These are phyloP conservation scores for Monoplex corrugatus DNA, from an alignment of 2,888 invertebrate genomes.

Conservation along the genomic window DNA sequence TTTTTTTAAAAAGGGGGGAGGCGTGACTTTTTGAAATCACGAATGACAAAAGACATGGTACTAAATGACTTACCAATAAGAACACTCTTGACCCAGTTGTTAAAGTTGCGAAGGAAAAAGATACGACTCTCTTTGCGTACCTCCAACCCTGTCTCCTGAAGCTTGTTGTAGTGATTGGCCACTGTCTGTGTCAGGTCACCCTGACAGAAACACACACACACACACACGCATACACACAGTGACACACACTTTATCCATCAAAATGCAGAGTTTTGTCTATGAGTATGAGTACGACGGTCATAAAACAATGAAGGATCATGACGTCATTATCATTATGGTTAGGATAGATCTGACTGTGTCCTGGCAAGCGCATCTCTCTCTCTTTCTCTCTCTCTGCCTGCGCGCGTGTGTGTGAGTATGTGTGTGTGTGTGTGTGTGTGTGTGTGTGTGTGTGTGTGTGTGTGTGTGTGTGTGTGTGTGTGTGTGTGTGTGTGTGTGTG, in stretches of 20 bases:
- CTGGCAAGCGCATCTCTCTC: background rate
- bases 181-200: conserved; percentile 84
- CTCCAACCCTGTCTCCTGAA: conserved; percentile 87
- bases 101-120: conserved; percentile 96
- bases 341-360: background rate
- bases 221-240: background rate
- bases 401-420: too few species aligned
- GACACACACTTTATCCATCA: too few species aligned
- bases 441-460: background rate
- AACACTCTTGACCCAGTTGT: conserved; percentile 99
- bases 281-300: too few species aligned
- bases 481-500: background rate
- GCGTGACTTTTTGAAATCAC: too few species aligned
- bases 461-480: background rate
- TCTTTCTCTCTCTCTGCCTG: too few species aligned
- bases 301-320: background rate
- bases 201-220: conserved; percentile 14
- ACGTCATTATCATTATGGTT: background rate
- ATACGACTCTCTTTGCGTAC: conserved; percentile 94
- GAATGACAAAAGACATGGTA: too few species aligned
- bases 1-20: too few species aligned
- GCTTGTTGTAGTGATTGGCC: conserved; percentile 95
- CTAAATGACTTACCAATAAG: conserved; percentile 89
- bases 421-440: too few species aligned
- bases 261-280: too few species aligned